Evolutionary conservation across 2,797 vertebrate species (phyloP).

Genomic region (Acrossocheilus wenchowensis): DNA sequence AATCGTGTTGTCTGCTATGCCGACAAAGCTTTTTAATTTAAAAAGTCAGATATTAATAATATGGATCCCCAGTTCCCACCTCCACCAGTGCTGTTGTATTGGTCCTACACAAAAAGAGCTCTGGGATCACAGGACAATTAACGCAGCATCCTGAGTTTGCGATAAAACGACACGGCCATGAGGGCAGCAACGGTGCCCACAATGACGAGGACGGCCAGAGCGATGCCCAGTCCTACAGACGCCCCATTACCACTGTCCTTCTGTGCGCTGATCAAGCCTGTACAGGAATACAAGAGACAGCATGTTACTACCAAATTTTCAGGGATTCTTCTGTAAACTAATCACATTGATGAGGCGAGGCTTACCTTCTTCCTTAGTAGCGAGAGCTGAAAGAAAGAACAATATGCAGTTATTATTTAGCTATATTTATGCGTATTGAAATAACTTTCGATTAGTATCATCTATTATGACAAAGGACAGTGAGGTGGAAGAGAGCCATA

Average conservation of each 20-base stretch:
- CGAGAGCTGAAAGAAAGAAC: constrained; percentile 64
- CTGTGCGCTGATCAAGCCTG: constrained; percentile 65
- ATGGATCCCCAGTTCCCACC: constrained; percentile 50
- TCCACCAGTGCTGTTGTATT: constrained; percentile 58
- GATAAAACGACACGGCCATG: constrained; percentile 62
- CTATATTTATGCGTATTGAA: background rate
- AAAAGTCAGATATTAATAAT: constrained; percentile 4
- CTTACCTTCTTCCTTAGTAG: constrained; percentile 64
- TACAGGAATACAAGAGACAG: constrained; percentile 37
- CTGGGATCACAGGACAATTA: constrained; percentile 45
- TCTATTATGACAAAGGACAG: background rate
- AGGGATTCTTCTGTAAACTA: background rate
- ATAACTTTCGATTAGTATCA: background rate
- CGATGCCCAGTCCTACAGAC: constrained; percentile 71
- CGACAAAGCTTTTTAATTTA: background rate
- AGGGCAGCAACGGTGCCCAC: constrained; percentile 64
- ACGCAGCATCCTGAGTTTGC: constrained; percentile 61
- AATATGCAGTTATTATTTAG: constrained; percentile 7
- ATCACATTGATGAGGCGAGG: background rate
- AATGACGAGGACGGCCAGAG: constrained; percentile 70
- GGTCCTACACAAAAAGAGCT: constrained; percentile 44
- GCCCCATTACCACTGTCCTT: constrained; percentile 27
- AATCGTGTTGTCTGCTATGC: constrained; percentile 6
- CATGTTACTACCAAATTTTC: background rate
- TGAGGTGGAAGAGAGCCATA: constrained; percentile 55